Conservation (phyloP, 2,113 vertebrate species). For the Chionis minor region DNA sequence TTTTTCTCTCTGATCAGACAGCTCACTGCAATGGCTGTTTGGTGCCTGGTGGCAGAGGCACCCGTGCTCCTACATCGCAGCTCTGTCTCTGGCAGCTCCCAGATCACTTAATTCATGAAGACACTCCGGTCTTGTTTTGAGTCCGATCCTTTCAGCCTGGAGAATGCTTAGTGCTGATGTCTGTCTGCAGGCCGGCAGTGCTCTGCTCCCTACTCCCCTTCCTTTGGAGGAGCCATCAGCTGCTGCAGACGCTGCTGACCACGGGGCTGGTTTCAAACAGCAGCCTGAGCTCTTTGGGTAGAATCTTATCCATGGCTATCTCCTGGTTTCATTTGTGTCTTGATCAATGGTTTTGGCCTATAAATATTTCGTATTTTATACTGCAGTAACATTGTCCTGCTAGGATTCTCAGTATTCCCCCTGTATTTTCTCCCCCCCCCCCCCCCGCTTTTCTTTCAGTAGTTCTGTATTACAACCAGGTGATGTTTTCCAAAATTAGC, state of each 20-base stretch:
- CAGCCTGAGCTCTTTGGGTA: neutral
- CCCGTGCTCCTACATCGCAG: accelerated
- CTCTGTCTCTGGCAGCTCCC: neutral
- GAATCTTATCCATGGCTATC: neutral
- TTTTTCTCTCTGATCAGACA: neutral
- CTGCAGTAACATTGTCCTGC: neutral
- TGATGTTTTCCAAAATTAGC: neutral
- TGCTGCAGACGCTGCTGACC: neutral
- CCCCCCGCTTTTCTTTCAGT: neutral
- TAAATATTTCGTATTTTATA: neutral
- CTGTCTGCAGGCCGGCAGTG: accelerated
- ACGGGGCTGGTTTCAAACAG: neutral
- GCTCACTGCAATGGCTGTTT: accelerated
- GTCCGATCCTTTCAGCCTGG: neutral
- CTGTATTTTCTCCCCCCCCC: neutral
- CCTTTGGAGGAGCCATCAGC: neutral
- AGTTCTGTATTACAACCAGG: neutral
- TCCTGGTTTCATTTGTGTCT: neutral
- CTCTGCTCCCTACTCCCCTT: neutral
- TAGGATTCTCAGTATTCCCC: neutral
- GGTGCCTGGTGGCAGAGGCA: neutral
- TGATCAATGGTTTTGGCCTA: neutral
- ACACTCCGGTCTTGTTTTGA: neutral
- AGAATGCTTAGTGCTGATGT: neutral
- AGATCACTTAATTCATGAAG: accelerated